A percentile compares a stretch with the other conserved stretches of the same genome.
Conservation (phyloP, 2,888 invertebrate genomes). For the Drosophila mimica region DNA sequence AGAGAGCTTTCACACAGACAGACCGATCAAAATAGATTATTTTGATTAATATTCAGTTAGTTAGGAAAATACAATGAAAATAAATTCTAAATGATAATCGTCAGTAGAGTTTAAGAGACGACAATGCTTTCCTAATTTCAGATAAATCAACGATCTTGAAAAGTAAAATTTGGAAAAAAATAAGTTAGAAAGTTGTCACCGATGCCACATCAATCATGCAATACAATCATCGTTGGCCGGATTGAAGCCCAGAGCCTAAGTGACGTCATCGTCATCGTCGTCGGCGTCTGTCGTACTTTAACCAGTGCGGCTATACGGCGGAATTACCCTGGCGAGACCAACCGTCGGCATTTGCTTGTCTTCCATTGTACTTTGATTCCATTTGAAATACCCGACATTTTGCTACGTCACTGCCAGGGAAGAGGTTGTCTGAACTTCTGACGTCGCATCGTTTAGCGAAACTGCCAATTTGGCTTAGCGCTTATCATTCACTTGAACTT, state of each 20-base stretch:
- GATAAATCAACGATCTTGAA: not conserved
- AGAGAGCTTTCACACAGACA: too few species aligned
- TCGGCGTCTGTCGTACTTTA: slow-evolving; percentile 53
- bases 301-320: slow-evolving; percentile 59
- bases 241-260: slow-evolving; percentile 23
- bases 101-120: not conserved
- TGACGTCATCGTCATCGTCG: slow-evolving; percentile 7
- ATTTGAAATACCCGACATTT: slow-evolving; percentile 37
- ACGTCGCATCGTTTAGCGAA: slow-evolving; percentile 38
- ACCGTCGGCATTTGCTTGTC: slow-evolving; percentile 34
- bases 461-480: slow-evolving; percentile 35
- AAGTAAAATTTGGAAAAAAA: not conserved
- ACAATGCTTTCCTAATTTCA: not conserved
- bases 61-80: not conserved
- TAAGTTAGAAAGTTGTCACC: slow-evolving; percentile 32
- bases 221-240: slow-evolving; percentile 25
- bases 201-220: slow-evolving; percentile 40
- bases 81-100: not conserved
- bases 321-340: slow-evolving; percentile 79
- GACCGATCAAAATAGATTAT: too few species aligned
- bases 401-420: slow-evolving; percentile 35
- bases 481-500: slow-evolving; percentile 38
- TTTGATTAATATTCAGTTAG: not conserved
- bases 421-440: slow-evolving; percentile 14
- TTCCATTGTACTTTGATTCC: slow-evolving; percentile 54